Conservation (phyloP, 2,113 vertebrate species). For the Pollimyrus isidori region DNA sequence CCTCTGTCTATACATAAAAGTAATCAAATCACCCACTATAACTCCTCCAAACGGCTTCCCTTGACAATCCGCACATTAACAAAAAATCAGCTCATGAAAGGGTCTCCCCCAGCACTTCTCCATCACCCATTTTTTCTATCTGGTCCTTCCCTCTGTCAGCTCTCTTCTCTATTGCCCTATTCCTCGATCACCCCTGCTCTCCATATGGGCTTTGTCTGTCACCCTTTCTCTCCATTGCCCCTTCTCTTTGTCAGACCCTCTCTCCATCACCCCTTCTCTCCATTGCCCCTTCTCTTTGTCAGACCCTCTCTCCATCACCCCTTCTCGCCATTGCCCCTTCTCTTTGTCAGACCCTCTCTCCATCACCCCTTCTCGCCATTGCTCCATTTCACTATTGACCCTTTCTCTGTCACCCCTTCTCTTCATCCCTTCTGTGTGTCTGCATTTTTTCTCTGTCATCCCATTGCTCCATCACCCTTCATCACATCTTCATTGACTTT, state of each 20-base stretch:
- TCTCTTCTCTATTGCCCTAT: too few species aligned
- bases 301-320: too few species aligned
- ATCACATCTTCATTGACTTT: too few species aligned
- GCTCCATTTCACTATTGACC: neutral
- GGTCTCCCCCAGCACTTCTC: slow-evolving; percentile 33
- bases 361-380: too few species aligned
- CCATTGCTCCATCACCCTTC: too few species aligned
- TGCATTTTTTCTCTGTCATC: too few species aligned
- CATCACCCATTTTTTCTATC: neutral
- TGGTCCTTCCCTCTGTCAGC: too few species aligned
- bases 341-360: neutral
- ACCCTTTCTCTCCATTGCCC: too few species aligned
- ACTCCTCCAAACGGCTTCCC: slow-evolving; percentile 41
- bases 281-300: neutral
- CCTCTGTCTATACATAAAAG: slow-evolving; percentile 36
- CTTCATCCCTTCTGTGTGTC: too few species aligned
- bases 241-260: neutral
- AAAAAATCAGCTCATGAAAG: slow-evolving; percentile 55
- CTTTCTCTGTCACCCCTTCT: neutral
- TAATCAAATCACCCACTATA: neutral
- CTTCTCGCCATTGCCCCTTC: neutral
- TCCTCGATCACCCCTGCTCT: too few species aligned
- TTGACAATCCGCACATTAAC: slow-evolving; percentile 31
- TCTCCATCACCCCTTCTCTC: too few species aligned
- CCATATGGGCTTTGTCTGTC: too few species aligned